Evolutionary conservation across 2,797 vertebrate species (phyloP).

Genomic region (Arnoldichthys spilopterus): DNA sequence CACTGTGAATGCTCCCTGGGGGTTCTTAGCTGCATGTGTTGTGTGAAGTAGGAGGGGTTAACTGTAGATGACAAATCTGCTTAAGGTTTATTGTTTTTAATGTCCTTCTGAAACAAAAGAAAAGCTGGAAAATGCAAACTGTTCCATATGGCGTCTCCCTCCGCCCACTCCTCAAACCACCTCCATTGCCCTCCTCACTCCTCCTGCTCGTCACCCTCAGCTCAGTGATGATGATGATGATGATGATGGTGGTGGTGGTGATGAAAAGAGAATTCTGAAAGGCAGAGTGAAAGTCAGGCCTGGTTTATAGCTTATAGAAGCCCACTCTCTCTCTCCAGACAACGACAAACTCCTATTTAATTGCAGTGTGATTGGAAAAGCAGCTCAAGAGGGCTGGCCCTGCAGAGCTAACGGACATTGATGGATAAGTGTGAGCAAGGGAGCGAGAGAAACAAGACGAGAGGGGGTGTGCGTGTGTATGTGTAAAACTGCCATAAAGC

Average conservation of each 20-base stretch:
- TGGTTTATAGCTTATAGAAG: slow-evolving; percentile 59
- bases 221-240: slow-evolving; percentile 21
- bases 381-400: slow-evolving; percentile 68
- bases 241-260: slow-evolving; percentile 33
- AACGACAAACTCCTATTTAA: slow-evolving; percentile 72
- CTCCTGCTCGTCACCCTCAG: slow-evolving; percentile 38
- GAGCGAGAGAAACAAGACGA: slow-evolving; percentile 50
- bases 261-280: slow-evolving; percentile 44
- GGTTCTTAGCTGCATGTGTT: slow-evolving; percentile 60
- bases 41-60: slow-evolving; percentile 63
- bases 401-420: slow-evolving; percentile 70
- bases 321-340: slow-evolving; percentile 65
- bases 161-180: slow-evolving; percentile 11
- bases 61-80: slow-evolving; percentile 68
- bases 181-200: background rate
- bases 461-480: slow-evolving; percentile 23
- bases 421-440: slow-evolving; percentile 69
- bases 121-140: slow-evolving; percentile 48
- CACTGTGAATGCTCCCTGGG: slow-evolving; percentile 63
- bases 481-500: slow-evolving; percentile 30
- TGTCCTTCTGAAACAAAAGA: slow-evolving; percentile 50
- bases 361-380: slow-evolving; percentile 74
- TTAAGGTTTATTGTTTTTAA: slow-evolving; percentile 47
- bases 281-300: slow-evolving; percentile 36
- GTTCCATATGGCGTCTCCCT: slow-evolving; percentile 36